Base-by-base conservation (phyloP, 2,797 vertebrate genomes). In the Peromyscus nudipes region DNA sequence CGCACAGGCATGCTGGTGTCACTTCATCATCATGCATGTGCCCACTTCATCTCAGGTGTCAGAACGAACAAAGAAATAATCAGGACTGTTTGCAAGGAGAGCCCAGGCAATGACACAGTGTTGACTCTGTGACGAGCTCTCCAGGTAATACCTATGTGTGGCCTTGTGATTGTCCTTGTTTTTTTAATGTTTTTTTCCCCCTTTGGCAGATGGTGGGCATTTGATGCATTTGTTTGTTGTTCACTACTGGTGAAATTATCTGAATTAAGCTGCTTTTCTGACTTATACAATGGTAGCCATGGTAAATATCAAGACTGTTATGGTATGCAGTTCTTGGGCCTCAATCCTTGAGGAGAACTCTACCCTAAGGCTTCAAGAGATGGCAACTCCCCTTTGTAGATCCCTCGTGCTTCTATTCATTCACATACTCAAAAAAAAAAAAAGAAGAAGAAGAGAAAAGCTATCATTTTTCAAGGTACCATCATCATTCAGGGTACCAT, bases 181-280 rank as follows among this genome's bases (percentile, higher is more conserved):
- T 49, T 37, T 43, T 43, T 43, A 43, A 27, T 27, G 1, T 40
- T 14, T 27, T 52, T 14, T 27, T 52, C 29, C 77, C 77, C 37
- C 75, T 65, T 85, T 65, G 94, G 57, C 27, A 94, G 55, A 71
- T 34, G 64, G 31, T 55, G 69, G 65, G 67, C 19, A 89, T 52
- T 11, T 83, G 55, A 95, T 34, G 9, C 23, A 85, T 86, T 85
- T 96, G 49, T 89, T 92, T n/a, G 83, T 57, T 77, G 43, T 31
- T 95, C 27, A 89, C 43, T 65, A n/a, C 46, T 83, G 37, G 13
- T 76, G 43, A 73, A 69, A 95, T 91, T 57, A 67, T 82, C 80
- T 94, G 85, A 94, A 96, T 65, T 5, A 92, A 75, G 46, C 23
- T 95, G 16, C n/a, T 82, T 86, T 91, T 82, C 60, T 12, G 81